A percentile compares a stretch with the other conserved stretches of the same genome.
phyloP scores from a whole-genome alignment of 2,797 vertebrate species.

The Megaceryle alcyon region DNA sequence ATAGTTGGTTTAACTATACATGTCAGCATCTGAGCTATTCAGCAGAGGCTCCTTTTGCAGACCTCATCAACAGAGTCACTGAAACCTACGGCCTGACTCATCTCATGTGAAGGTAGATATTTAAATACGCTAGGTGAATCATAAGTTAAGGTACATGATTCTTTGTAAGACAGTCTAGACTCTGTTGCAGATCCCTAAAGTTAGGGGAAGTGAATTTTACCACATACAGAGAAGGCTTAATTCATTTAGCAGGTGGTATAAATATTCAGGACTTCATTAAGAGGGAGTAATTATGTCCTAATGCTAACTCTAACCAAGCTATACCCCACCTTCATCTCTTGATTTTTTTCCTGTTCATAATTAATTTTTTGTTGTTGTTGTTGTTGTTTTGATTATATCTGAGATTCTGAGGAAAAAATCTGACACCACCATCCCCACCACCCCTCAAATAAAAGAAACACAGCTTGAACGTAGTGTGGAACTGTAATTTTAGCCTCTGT shows the following conservation, averaged over 20 bases:
- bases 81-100: neutral
- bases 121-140: neutral
- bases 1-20: accelerated
- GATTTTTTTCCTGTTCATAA: neutral
- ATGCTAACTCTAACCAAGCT: neutral
- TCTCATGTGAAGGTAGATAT: neutral
- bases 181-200: neutral
- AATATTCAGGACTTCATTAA: neutral
- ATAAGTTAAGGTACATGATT: neutral
- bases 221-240: neutral
- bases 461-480: neutral
- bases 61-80: neutral
- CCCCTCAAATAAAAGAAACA: accelerated
- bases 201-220: neutral
- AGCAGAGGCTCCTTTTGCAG: neutral
- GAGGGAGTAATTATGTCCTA: neutral
- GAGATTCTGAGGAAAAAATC: neutral
- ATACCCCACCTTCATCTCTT: neutral
- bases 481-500: neutral
- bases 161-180: neutral
- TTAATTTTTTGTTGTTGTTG: neutral
- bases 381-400: neutral
- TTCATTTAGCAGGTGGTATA: neutral
- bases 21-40: neutral
- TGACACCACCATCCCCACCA: neutral